Evolutionary conservation across 1,140 invertebrate species (phyloP).

Genomic region (Copidosoma floridanum): DNA sequence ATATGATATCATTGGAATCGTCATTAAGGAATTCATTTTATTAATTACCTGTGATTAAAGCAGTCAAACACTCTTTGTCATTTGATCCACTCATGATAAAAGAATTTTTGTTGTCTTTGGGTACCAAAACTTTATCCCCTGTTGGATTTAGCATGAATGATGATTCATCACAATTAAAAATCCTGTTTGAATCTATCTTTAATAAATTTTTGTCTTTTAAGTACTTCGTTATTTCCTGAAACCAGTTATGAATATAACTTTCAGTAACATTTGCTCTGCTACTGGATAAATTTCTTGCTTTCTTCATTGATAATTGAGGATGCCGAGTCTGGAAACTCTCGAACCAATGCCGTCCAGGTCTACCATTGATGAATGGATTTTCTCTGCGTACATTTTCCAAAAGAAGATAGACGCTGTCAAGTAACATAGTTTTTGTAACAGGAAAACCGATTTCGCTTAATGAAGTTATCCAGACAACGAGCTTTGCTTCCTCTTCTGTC

Average conservation of each 20-base stretch:
- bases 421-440: conserved; percentile 39
- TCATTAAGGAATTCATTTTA: no score
- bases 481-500: conserved; percentile 33
- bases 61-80: conserved; percentile 37
- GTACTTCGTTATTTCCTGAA: conserved; percentile 32
- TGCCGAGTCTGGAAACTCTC: conserved; percentile 31
- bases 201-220: conserved; percentile 22
- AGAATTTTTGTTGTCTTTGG: conserved; percentile 38
- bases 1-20: no score
- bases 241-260: conserved; percentile 30
- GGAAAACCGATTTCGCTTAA: conserved; percentile 42
- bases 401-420: conserved; percentile 45
- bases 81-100: conserved; percentile 36
- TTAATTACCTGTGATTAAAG: conserved; percentile 35
- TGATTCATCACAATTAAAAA: conserved; percentile 47
- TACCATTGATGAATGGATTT: conserved; percentile 37
- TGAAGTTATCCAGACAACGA: conserved; percentile 40
- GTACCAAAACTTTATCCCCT: conserved; percentile 34
- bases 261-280: conserved; percentile 33
- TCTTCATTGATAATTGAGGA: conserved; percentile 32
- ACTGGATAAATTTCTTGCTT: conserved; percentile 36
- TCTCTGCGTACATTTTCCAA: no score
- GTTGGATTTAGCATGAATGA: conserved; percentile 4
- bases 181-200: conserved; percentile 29
- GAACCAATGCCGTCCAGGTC: conserved; percentile 37